Evolutionary conservation across 2,797 vertebrate species (phyloP), one percentile per base, ranked within the genome.

Genomic region (Trichosurus vulpecula): DNA sequence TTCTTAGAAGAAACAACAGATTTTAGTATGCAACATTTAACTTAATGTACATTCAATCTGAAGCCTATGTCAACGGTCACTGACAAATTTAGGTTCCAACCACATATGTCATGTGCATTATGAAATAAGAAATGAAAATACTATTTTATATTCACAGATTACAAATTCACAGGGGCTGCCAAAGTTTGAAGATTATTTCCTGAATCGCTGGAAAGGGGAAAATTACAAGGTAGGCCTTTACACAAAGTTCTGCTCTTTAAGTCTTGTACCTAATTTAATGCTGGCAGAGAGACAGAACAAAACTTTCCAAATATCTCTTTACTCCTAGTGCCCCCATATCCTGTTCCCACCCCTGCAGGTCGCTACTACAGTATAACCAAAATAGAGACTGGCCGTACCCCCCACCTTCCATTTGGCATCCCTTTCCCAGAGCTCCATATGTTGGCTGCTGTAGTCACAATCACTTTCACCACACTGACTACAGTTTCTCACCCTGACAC

Each of bases 221-320:
- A 30, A 53, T 52, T 3, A 19, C 3, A 74, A 58, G 51, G 91
- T 47, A 47, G 22, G 5, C 51, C 52, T 8, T 3, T 12, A 1
- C 13, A 19, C 0, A 0, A n/a, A 31, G 31, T 27, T 6, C 10
- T 61, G 41, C 19, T 58, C 92, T 57, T 14, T 0, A 0, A 56
- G 27, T 93, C 93, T n/a, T 2, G 4, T 8, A 27, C 56, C 92
- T 81, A 47, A 87, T 2, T 4, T 30, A 51, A 8, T 1, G 4
- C 0, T 87, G 74, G 25, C 41, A 87, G 25, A 51, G 12, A 56
- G 27, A 14, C 0, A 66, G 53, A 58, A 47, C n/a, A 56, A 54
- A 94, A 81, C 92, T 13, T 54, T 54, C 41, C 3, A 55, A 51
- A 53, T 87, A 27, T 51, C 74, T 87, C 74, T 87, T 51, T 87